Base-by-base conservation (phyloP, 2,888 invertebrate species). In the Thymelicus sylvestris region DNA sequence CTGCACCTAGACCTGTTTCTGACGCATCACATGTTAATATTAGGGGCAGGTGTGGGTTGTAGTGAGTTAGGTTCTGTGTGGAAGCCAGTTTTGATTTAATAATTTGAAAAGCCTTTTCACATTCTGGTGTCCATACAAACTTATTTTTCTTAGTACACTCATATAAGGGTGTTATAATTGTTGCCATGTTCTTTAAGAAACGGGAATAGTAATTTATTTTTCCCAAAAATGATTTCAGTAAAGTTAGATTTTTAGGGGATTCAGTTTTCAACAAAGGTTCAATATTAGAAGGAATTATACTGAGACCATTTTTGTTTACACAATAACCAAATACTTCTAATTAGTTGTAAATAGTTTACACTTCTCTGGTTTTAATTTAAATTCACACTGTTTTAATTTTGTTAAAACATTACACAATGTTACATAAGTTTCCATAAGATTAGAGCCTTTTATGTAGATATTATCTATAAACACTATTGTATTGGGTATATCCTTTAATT, bases 241-340 rank as follows among this genome's bases (percentile, higher is more conserved):
- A 24, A 3, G 24, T 24, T 1, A 24, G 24, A 24, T 24, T 24
- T 3, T 24, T 24, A 24, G 24, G 24, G 24, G 24, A 24, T 24
- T 24, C 24, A 1, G 24, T 24, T 24, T 24, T 24, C 24, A 24
- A 24, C 24, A 24, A 24, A 2, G 24, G 24, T 24, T 24, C 24
- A 24, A 24, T 24, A 3, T 1, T 24, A 24, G 24, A 24, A 24
- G 24, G 24, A 24, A 24, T 24, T 24, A 24, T 24, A 24, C 31
- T 59, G 8, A 59, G 24, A 10, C 31, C 59, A 13, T 19, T 38
- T 61, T 67, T 61, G 47, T 61, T 67, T 38, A 67, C 61, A 13
- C 48, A n/a, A 61, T 44, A 67, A 59, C 66, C 66, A 80, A 80
- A 73, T 77, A 77, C 65, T 8, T 44, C 59, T 13, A 59, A 5